phyloP scores from a whole-genome alignment of 2,888 invertebrate species.

The Macrostomum cliftonense region DNA sequence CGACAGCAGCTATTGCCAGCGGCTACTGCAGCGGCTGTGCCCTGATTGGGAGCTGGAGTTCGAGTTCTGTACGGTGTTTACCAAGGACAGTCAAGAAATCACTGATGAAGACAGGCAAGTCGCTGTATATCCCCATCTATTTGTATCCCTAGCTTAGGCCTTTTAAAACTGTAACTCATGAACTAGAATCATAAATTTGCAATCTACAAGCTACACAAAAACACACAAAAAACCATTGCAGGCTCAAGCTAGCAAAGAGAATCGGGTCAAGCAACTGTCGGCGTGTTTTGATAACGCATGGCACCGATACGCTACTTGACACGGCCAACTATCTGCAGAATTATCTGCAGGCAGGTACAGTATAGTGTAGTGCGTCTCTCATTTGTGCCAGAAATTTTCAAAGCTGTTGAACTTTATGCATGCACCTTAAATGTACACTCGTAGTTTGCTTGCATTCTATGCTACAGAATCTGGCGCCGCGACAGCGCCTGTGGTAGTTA shows the following conservation, averaged over 20 bases:
- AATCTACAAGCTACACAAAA: too few species aligned
- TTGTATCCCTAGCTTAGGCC: too few species aligned
- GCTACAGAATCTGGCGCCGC: neutral
- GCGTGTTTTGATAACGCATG: slow-evolving; percentile 19
- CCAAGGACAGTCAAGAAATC: slow-evolving; percentile 21
- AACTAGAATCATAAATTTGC: too few species aligned
- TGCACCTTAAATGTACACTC: too few species aligned
- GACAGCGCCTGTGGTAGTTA: slow-evolving; percentile 13
- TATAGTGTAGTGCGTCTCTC: too few species aligned
- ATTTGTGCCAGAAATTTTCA: too few species aligned
- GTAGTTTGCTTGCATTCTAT: too few species aligned
- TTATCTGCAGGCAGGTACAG: neutral
- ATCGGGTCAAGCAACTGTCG: neutral
- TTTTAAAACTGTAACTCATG: too few species aligned
- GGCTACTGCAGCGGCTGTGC: neutral
- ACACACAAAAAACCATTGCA: too few species aligned
- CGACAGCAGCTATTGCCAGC: slow-evolving; percentile 8
- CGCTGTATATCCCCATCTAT: too few species aligned
- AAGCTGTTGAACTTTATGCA: too few species aligned
- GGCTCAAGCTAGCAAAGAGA: neutral
- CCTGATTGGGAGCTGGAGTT: neutral
- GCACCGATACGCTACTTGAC: slow-evolving; percentile 20
- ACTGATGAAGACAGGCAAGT: slow-evolving; percentile 18
- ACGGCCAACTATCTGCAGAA: slow-evolving; percentile 16
- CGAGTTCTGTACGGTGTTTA: slow-evolving; percentile 12